These are phyloP conservation scores for Hirtodrosophila cameraria DNA, from an alignment of 2,888 invertebrate species.

Conservation along the genomic window DNA sequence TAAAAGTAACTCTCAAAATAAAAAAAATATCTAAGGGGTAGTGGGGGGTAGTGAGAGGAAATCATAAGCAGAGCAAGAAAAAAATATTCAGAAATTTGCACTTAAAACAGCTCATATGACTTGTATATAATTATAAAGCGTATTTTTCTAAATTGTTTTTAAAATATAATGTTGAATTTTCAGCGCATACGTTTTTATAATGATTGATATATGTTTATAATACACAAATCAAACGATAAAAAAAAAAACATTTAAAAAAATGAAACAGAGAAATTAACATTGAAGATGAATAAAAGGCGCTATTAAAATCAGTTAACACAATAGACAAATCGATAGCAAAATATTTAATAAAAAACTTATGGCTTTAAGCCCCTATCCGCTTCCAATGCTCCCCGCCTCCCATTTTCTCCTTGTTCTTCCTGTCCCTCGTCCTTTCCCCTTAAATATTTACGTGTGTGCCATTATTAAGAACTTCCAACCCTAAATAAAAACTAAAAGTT, in stretches of 20 bases:
- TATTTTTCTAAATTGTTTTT: constrained; percentile 5
- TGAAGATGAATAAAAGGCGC: constrained; percentile 4
- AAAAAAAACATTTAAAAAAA: constrained; percentile 1
- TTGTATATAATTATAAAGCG: constrained; percentile 41
- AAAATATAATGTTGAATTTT: too few species aligned
- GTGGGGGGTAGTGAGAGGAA: too few species aligned
- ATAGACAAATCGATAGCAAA: constrained; percentile 33
- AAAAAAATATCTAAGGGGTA: neutral
- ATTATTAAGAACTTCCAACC: constrained; percentile 26
- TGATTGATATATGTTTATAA: constrained; percentile 37
- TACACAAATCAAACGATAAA: constrained; percentile 1
- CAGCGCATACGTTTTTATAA: constrained; percentile 7
- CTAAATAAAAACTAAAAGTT: neutral
- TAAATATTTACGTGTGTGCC: constrained; percentile 38
- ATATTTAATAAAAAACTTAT: neutral
- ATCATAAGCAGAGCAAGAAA: too few species aligned
- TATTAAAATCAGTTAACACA: constrained; percentile 11
- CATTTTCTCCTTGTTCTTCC: too few species aligned
- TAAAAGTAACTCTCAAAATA: constrained; percentile 11
- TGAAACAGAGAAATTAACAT: constrained; percentile 6
- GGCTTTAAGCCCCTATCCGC: too few species aligned
- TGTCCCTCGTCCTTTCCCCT: neutral
- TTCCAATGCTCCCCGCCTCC: too few species aligned
- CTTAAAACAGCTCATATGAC: neutral
- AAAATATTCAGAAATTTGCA: too few species aligned